phyloP scores from a whole-genome alignment of 1,140 invertebrate species.

The Polyergus mexicanus region DNA sequence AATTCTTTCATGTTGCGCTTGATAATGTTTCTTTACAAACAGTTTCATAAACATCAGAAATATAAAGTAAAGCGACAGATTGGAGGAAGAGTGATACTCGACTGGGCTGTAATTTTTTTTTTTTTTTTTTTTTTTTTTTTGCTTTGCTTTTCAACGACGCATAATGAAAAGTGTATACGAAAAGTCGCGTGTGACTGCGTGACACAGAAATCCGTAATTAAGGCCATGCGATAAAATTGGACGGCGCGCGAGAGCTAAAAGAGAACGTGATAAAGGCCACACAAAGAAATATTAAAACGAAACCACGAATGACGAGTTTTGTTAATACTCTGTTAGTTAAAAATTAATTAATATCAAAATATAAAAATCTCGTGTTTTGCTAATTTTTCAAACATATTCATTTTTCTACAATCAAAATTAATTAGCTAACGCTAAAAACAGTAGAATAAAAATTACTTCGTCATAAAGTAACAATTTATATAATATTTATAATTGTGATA shows the following conservation, averaged over 20 bases:
- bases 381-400: not conserved
- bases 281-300: not conserved
- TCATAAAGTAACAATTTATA: not conserved
- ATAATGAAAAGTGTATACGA: conserved; percentile 57
- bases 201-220: conserved; percentile 60
- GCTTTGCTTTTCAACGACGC: conserved; percentile 13
- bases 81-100: not conserved
- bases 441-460: conserved; percentile 15
- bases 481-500: conserved; percentile 24
- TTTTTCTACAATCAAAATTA: not conserved
- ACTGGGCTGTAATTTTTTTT: not conserved
- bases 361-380: not conserved
- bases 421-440: not conserved
- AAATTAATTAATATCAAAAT: conserved; percentile 24
- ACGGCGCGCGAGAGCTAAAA: conserved; percentile 14
- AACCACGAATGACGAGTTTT: conserved; percentile 9
- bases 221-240: conserved; percentile 57
- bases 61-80: not conserved
- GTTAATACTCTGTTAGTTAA: conserved; percentile 30
- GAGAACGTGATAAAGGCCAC: conserved; percentile 42
- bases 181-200: conserved; percentile 39
- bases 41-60: not conserved
- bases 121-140: too few relatives aligned
- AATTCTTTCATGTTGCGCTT: too few relatives aligned
- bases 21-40: not conserved